These are phyloP conservation scores for Chydorus sphaericus DNA, from an alignment of 2,888 invertebrate genomes.

Conservation along the genomic window DNA sequence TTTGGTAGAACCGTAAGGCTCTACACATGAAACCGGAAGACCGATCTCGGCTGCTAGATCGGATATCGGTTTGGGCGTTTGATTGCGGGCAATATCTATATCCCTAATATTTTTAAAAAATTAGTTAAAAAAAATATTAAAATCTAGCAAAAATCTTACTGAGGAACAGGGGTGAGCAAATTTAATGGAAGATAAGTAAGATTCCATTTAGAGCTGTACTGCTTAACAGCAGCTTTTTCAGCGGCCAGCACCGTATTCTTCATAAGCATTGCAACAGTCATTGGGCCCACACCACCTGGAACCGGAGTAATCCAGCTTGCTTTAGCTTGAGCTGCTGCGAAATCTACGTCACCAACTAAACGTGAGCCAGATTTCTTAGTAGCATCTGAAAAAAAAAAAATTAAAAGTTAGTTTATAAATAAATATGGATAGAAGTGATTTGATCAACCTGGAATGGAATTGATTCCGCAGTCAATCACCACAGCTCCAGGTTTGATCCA, in stretches of 20 bases:
- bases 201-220: conserved; percentile 51
- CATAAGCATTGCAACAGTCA: conserved; percentile 98
- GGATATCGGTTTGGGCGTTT: conserved; percentile 69
- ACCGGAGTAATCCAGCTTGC: conserved; percentile 89
- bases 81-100: conserved; percentile 74
- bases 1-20: conserved; percentile 81
- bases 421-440: background rate
- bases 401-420: background rate
- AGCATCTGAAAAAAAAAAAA: conserved; percentile 39
- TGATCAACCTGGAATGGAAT: conserved; percentile 59
- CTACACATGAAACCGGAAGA: conserved; percentile 60
- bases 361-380: conserved; percentile 63
- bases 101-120: conserved; percentile 36
- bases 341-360: conserved; percentile 90
- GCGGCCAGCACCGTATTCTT: conserved; percentile 83
- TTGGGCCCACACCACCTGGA: conserved; percentile 94
- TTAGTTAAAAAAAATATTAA: background rate
- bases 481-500: conserved; percentile 98
- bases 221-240: conserved; percentile 40
- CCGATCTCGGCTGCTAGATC: conserved; percentile 71
- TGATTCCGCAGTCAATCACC: conserved; percentile 98
- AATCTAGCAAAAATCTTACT: conserved; percentile 36
- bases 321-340: conserved; percentile 55
- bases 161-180: conserved; percentile 61
- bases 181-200: conserved; percentile 49